These are phyloP conservation scores for Flexamia atlantica DNA, from an alignment of 2,888 invertebrate genomes.

Conservation along the genomic window DNA sequence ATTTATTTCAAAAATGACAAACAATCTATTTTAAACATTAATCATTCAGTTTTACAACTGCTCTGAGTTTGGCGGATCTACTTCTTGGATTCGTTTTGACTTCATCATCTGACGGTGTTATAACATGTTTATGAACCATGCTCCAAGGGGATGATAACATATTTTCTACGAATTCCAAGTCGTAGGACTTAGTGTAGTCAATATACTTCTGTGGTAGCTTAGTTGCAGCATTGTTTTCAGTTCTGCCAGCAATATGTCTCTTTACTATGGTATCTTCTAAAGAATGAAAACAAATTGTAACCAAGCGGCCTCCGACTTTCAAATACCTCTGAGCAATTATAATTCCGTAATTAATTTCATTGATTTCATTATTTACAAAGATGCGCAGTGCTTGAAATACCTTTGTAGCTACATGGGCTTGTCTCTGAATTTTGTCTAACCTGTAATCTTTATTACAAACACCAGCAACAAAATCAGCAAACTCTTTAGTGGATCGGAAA, in stretches of 20 bases:
- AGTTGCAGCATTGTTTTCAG: constrained; percentile 85
- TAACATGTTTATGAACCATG: constrained; percentile 88
- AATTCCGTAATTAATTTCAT: constrained; percentile 95
- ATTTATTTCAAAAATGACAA: too few relatives aligned
- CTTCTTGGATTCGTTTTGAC: constrained; percentile 88
- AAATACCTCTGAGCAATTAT: constrained; percentile 86
- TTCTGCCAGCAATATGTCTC: constrained; percentile 88
- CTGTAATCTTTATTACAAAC: constrained; percentile 79
- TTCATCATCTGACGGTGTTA: constrained; percentile 86
- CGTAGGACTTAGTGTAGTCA: constrained; percentile 80
- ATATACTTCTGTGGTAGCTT: constrained; percentile 85
- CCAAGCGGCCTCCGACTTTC: constrained; percentile 87
- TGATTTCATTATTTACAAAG: constrained; percentile 97
- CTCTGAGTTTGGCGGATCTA: constrained; percentile 93
- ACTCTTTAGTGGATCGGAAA: constrained; percentile 89
- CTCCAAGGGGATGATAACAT: constrained; percentile 85
- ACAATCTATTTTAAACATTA: neutral
- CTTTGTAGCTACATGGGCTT: constrained; percentile 91
- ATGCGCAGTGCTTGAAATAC: constrained; percentile 96
- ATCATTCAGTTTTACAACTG: constrained; percentile 82
- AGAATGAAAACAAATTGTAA: constrained; percentile 94
- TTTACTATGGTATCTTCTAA: constrained; percentile 96
- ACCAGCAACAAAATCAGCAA: constrained; percentile 85
- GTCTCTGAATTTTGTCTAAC: constrained; percentile 86
- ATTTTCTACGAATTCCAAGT: constrained; percentile 79